A percentile compares a stretch with the other conserved stretches of the same genome.
phyloP scores from a whole-genome alignment of 2,113 vertebrate genomes.

The Heteronetta atricapilla region DNA sequence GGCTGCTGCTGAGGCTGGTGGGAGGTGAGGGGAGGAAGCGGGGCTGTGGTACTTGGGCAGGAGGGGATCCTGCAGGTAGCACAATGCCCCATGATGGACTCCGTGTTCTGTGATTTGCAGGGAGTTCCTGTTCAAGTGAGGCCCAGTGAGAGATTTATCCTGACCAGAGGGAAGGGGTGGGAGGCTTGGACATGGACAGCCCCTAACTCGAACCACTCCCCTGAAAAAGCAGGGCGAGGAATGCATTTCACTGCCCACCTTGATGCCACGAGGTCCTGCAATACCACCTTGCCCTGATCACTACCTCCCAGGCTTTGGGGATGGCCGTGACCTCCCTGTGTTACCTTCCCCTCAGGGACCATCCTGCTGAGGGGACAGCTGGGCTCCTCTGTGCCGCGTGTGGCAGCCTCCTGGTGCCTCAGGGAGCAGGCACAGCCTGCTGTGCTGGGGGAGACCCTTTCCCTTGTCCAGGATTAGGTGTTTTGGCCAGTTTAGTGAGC shows the following conservation, averaged over 20 bases:
- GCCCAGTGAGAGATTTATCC: neutral
- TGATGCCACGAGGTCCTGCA: neutral
- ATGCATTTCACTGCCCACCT: fast-evolving
- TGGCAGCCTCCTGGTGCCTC: fast-evolving
- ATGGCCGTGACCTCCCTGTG: neutral
- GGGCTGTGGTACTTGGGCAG: neutral
- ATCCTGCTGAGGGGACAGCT: neutral
- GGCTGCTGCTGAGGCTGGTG: neutral
- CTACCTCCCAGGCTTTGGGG: neutral
- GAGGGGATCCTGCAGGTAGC: neutral
- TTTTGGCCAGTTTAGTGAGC: fast-evolving
- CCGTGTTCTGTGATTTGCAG: neutral
- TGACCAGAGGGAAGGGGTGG: fast-evolving
- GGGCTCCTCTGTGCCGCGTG: neutral
- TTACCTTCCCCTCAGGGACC: too few species aligned
- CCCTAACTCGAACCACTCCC: neutral
- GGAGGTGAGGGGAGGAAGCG: neutral
- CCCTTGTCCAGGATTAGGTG: neutral
- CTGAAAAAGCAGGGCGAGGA: neutral
- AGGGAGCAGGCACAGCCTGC: neutral
- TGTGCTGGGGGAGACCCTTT: neutral
- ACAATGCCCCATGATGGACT: neutral
- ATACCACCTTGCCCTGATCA: neutral
- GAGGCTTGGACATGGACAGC: neutral
- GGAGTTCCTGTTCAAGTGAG: neutral